These are phyloP conservation scores for Unio delphinus DNA, from an alignment of 2,888 invertebrate species.

Conservation along the genomic window DNA sequence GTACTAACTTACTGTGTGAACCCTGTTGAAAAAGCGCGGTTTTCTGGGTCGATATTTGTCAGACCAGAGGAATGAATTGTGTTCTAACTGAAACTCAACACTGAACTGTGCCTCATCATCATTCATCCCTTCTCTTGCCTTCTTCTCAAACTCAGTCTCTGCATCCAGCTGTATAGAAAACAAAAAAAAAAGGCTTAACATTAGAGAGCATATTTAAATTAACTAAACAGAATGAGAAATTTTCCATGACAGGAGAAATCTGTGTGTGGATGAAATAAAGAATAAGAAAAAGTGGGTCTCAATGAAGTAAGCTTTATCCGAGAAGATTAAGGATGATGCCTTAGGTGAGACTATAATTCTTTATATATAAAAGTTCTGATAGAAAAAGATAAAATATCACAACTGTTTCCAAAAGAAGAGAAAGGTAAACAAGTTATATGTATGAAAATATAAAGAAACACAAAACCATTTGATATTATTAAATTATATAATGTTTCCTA, in stretches of 20 bases:
- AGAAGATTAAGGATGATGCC: too few species aligned
- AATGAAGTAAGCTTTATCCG: too few species aligned
- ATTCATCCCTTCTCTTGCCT: conserved; percentile 82
- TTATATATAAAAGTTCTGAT: too few species aligned
- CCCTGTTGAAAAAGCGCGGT: conserved; percentile 95
- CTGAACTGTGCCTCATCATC: conserved; percentile 92
- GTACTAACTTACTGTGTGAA: conserved; percentile 72
- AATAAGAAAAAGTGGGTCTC: too few species aligned
- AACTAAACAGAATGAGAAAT: neutral
- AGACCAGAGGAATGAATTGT: conserved; percentile 93
- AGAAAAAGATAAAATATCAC: too few species aligned
- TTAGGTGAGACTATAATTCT: too few species aligned
- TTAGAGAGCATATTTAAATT: neutral
- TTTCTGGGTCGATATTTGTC: conserved; percentile 98
- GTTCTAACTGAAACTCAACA: conserved; percentile 87
- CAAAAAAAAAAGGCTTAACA: neutral
- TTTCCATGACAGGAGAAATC: neutral
- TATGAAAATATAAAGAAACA: too few species aligned
- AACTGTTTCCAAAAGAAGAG: too few species aligned
- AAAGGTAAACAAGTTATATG: too few species aligned
- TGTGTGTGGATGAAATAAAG: neutral
- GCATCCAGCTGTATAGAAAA: conserved; percentile 69
- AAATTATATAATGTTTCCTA: too few species aligned
- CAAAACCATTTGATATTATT: too few species aligned
- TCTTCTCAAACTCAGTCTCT: conserved; percentile 82